These are phyloP conservation scores for Tragopan temminckii DNA, from an alignment of 2,797 vertebrate species.

Conservation along the genomic window DNA sequence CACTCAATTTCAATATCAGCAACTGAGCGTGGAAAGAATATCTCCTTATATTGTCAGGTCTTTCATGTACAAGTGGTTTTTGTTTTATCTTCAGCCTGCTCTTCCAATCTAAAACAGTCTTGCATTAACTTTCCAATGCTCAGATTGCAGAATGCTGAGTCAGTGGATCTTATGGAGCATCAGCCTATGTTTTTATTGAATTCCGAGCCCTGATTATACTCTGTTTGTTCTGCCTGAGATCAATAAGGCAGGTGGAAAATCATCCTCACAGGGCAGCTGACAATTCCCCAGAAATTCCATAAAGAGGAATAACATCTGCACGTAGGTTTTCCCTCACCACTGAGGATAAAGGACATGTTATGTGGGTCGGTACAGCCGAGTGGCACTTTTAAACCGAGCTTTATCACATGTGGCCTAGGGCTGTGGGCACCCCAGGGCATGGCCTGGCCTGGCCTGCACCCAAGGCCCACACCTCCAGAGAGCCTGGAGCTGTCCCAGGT, in stretches of 20 bases:
- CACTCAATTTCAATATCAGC: neutral
- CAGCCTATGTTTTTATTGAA: neutral
- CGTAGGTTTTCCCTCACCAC: neutral
- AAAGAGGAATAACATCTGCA: neutral
- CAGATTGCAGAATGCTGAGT: neutral
- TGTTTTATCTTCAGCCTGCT: neutral
- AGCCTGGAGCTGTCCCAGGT: neutral
- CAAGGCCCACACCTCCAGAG: too few relatives aligned
- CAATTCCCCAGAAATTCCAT: neutral
- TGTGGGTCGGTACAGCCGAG: neutral
- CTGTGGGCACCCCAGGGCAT: neutral
- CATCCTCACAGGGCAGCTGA: neutral
- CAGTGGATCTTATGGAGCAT: neutral
- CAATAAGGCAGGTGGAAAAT: neutral
- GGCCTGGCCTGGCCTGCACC: neutral
- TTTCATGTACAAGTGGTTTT: neutral
- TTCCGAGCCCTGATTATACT: neutral
- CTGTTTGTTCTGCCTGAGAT: neutral
- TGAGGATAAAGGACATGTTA: neutral
- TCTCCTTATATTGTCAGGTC: neutral
- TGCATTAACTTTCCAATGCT: conserved; percentile 6
- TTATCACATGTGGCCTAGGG: too few relatives aligned
- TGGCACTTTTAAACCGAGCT: neutral
- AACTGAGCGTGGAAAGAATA: neutral
- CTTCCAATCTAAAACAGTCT: neutral